Conservation (phyloP, 2,113 vertebrate species). For the Vulpes lagopus region DNA sequence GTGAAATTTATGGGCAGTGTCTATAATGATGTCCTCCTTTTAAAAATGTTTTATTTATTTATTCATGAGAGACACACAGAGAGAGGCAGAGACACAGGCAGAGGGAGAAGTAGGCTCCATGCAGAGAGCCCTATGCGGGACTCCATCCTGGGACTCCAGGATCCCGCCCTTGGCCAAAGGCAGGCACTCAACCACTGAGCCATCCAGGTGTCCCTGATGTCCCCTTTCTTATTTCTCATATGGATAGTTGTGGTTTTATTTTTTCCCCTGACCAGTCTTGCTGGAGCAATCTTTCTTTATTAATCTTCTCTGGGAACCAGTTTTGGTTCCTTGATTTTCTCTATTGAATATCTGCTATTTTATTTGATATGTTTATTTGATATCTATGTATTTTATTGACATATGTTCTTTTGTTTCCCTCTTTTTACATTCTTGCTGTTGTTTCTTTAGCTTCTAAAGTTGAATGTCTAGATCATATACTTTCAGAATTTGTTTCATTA, state of each 20-base stretch:
- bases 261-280: neutral
- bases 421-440: neutral
- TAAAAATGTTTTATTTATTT: neutral
- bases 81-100: too few species aligned
- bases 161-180: too few species aligned
- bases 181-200: too few species aligned
- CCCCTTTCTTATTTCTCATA: neutral
- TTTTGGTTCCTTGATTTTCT: conserved; percentile 38
- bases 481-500: neutral
- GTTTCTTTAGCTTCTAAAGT: conserved; percentile 13
- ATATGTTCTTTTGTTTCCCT: neutral
- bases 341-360: neutral
- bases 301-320: neutral
- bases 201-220: neutral
- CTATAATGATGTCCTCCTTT: neutral
- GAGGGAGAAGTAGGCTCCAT: too few species aligned
- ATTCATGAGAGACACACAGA: too few species aligned
- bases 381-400: neutral
- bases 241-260: neutral
- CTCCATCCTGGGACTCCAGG: too few species aligned
- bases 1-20: conserved; percentile 24
- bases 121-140: too few species aligned
- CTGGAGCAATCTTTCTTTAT: neutral
- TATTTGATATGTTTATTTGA: too few species aligned
- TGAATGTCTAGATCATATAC: neutral